Percentiles rank a stretch among this genome's conserved stretches.
phyloP scores from a whole-genome alignment of 92 coral and sea anemone genomes.

The Anthopleura xanthogrammica region DNA sequence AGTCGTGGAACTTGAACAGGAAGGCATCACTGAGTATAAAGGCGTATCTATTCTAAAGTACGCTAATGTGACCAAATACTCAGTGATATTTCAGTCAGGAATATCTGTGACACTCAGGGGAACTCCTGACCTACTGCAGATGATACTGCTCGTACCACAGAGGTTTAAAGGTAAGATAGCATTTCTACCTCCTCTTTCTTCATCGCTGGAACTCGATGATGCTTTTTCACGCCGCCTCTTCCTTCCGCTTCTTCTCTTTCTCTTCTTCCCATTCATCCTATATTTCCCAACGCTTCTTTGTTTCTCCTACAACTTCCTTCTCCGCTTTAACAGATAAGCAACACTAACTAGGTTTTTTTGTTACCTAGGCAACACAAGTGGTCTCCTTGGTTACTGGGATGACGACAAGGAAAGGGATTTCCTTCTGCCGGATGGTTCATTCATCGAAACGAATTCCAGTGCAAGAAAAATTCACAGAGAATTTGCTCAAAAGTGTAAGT shows the following conservation, averaged over 20 bases:
- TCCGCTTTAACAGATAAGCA: too few relatives aligned
- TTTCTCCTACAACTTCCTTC: too few relatives aligned
- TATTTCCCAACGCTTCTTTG: too few relatives aligned
- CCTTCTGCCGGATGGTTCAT: constrained; percentile 18
- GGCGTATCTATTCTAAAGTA: constrained; percentile 55
- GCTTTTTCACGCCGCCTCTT: neutral
- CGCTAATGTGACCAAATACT: constrained; percentile 53
- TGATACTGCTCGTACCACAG: constrained; percentile 53
- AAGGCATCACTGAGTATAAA: constrained; percentile 49
- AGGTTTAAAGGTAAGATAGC: constrained; percentile 33
- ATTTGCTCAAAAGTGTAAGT: constrained; percentile 37
- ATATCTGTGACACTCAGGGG: constrained; percentile 68
- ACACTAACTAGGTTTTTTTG: neutral
- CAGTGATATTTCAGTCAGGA: constrained; percentile 62
- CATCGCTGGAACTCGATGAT: too few relatives aligned
- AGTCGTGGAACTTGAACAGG: constrained; percentile 53
- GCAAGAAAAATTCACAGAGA: constrained; percentile 24
- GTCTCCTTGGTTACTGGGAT: constrained; percentile 46
- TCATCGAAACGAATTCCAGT: constrained; percentile 20
- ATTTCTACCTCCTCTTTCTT: neutral
- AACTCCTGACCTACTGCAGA: constrained; percentile 49
- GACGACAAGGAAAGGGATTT: constrained; percentile 34
- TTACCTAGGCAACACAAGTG: constrained; percentile 38
- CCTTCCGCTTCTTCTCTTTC: neutral
- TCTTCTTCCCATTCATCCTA: neutral